Conservation (phyloP, 1,140 invertebrate species). For the Ptiloglossa arizonensis region DNA sequence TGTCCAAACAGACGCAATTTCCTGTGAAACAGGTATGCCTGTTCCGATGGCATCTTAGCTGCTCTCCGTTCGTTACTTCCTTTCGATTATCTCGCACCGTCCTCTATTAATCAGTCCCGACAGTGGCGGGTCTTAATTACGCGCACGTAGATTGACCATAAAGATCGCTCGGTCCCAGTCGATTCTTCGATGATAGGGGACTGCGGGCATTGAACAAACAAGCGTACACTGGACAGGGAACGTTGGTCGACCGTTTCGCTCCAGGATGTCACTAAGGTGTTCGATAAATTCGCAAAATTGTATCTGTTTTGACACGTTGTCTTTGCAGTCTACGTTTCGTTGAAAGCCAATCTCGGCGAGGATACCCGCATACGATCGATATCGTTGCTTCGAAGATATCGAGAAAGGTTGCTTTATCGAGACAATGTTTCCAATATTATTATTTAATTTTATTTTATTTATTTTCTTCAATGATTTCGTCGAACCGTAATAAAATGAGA, state of each 20-base stretch:
- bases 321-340: too few relatives aligned
- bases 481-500: too few relatives aligned
- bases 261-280: slow-evolving; percentile 44
- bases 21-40: slow-evolving; percentile 63
- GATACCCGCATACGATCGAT: too few relatives aligned
- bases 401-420: too few relatives aligned
- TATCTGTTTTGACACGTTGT: too few relatives aligned
- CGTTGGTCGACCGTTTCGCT: slow-evolving; percentile 25
- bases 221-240: slow-evolving; percentile 30
- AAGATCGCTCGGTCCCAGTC: slow-evolving; percentile 76
- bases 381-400: too few relatives aligned
- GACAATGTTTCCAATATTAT: too few relatives aligned
- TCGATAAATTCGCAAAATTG: slow-evolving; percentile 52
- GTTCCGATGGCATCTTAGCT: slow-evolving; percentile 71
- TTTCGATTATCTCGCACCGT: slow-evolving; percentile 81
- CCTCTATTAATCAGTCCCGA: slow-evolving; percentile 81
- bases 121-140: slow-evolving; percentile 76
- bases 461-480: too few relatives aligned
- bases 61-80: slow-evolving; percentile 77
- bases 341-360: too few relatives aligned
- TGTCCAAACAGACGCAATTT: slow-evolving; percentile 65
- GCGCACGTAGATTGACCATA: slow-evolving; percentile 78
- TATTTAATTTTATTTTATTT: too few relatives aligned
- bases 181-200: slow-evolving; percentile 71
- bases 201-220: slow-evolving; percentile 37